phyloP scores from a whole-genome alignment of 2,888 invertebrate species.

The Cylloceria caligata region DNA sequence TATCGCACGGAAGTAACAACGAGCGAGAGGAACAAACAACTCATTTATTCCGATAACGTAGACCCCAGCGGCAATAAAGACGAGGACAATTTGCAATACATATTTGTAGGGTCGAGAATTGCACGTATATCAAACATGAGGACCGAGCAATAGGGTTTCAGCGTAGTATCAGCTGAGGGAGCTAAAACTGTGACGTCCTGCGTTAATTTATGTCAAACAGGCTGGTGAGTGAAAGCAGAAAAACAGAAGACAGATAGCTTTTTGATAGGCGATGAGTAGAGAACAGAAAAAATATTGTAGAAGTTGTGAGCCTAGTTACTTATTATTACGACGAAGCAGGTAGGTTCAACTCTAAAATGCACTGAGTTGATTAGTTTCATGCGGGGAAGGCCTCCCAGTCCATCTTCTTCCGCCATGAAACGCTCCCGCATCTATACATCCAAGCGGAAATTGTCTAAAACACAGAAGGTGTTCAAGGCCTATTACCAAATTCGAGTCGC shows the following conservation, averaged over 20 bases:
- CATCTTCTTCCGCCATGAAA: background rate
- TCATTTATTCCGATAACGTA: slow-evolving; percentile 8
- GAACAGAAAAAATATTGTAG: background rate
- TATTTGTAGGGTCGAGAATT: background rate
- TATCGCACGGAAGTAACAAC: background rate
- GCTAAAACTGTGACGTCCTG: background rate
- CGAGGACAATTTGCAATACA: background rate
- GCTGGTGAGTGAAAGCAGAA: background rate
- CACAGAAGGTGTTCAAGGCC: background rate
- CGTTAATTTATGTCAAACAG: slow-evolving; percentile 4
- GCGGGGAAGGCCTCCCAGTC: background rate
- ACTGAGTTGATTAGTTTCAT: background rate
- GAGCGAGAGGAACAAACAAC: slow-evolving; percentile 14
- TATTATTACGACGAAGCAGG: background rate
- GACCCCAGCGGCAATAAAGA: slow-evolving; percentile 1
- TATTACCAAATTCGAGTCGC: background rate
- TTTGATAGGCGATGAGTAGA: background rate
- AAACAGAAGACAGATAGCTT: background rate
- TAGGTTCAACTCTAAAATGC: background rate
- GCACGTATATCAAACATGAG: background rate
- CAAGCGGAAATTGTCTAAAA: background rate
- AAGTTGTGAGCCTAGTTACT: background rate
- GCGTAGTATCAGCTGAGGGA: background rate
- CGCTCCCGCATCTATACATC: background rate
- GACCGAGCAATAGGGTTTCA: background rate